These are phyloP conservation scores for Nothura maculosa DNA, from an alignment of 2,797 vertebrate genomes.

Conservation along the genomic window DNA sequence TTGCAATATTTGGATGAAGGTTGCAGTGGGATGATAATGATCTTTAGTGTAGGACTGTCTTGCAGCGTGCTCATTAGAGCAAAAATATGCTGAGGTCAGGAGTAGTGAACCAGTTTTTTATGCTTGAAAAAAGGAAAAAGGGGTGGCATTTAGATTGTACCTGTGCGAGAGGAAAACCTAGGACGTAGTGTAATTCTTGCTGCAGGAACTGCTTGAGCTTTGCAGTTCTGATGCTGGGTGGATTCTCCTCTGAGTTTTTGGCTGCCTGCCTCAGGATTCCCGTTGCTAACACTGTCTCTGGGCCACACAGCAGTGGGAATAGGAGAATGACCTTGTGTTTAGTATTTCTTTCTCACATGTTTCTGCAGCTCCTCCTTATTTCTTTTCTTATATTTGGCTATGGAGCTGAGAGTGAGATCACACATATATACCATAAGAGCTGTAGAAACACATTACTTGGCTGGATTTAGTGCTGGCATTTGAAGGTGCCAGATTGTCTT, in stretches of 20 bases:
- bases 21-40: background rate
- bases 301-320: slow-evolving; percentile 7
- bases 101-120: background rate
- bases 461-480: slow-evolving; percentile 20
- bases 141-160: background rate
- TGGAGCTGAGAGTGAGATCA: slow-evolving; percentile 55
- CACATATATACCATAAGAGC: slow-evolving; percentile 13
- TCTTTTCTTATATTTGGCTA: slow-evolving; percentile 55
- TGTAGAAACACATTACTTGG: slow-evolving; percentile 25
- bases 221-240: background rate
- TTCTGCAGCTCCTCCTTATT: slow-evolving; percentile 48
- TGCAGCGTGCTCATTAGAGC: background rate
- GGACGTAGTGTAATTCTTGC: background rate
- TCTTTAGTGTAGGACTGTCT: background rate
- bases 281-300: slow-evolving; percentile 12
- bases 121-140: background rate
- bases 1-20: background rate
- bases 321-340: slow-evolving; percentile 5
- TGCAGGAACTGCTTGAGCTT: slow-evolving; percentile 19
- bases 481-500: slow-evolving; percentile 10
- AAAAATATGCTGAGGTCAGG: slow-evolving; percentile 1
- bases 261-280: slow-evolving; percentile 50
- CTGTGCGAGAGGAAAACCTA: background rate
- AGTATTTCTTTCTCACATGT: slow-evolving; percentile 45
- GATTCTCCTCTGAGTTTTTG: slow-evolving; percentile 35